These are phyloP conservation scores for Patagioenas fasciata DNA, from an alignment of 2,113 vertebrate genomes.

Conservation along the genomic window DNA sequence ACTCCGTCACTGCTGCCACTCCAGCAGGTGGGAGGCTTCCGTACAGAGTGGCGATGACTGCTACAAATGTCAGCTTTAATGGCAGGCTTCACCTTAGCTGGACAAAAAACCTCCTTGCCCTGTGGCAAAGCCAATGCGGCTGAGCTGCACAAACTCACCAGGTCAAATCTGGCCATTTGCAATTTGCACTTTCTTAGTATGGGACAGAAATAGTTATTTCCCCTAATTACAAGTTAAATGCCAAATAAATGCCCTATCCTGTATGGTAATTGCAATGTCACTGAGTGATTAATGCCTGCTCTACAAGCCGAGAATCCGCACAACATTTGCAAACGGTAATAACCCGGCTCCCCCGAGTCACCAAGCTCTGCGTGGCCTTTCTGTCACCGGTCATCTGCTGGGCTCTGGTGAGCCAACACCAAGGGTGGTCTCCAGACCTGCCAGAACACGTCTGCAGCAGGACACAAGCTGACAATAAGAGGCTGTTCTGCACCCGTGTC, in stretches of 20 bases:
- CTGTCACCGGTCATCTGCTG: background rate
- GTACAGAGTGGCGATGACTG: background rate
- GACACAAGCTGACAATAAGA: background rate
- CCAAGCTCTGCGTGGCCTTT: background rate
- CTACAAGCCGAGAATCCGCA: background rate
- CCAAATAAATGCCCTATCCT: slow-evolving; percentile 36
- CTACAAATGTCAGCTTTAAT: background rate
- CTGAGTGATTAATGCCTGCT: slow-evolving; percentile 2
- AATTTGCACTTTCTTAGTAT: background rate
- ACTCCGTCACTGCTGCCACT: background rate
- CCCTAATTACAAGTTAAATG: slow-evolving; percentile 36
- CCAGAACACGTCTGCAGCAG: background rate
- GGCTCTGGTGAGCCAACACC: background rate
- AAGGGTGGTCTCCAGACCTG: background rate
- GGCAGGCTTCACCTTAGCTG: background rate
- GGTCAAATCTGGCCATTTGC: background rate
- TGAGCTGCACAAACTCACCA: background rate
- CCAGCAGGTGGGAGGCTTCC: background rate
- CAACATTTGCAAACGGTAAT: background rate
- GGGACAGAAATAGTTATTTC: slow-evolving; percentile 23
- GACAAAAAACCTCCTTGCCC: background rate
- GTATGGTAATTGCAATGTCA: slow-evolving; percentile 9
- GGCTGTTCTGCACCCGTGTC: background rate
- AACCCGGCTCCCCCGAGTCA: background rate
- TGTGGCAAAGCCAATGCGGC: slow-evolving; percentile 37